Evolutionary conservation across 2,888 invertebrate species (phyloP), one percentile per base, ranked within the genome.

Genomic region (Lochmaea capreae): DNA sequence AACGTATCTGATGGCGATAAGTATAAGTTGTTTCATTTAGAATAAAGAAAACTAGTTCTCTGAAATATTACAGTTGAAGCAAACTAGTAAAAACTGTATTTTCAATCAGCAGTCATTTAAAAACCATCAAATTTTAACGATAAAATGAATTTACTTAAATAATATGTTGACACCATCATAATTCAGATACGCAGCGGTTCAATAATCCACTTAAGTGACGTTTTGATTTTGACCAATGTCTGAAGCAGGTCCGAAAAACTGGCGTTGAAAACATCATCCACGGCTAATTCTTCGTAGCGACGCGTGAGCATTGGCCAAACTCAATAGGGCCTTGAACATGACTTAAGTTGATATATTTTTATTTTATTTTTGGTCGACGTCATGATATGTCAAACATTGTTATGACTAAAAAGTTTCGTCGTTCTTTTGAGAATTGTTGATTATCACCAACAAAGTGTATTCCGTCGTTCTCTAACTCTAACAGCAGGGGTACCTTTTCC

Each of bases 241-340:
- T 70, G 22, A 57, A 57, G 58, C n/a, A 54, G 43, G 62, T 52
- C 59, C 71, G 65, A 75, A 69, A n/a, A 72, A 39, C 65, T 58
- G 12, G 54, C 63, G 65, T 57, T 65, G 43, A 26, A 71, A n/a
- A 43, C 39, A 16, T n/a, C 8, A 54, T 66, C 70, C 43, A 70
- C 16, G 59, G 57, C 67, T 52, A 49, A 26, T 61, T 77, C 69
- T 74, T 79, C 74, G 76, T 75, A 43, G 65, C 62, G n/a, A 26
- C n/a, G 11, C 42, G 42, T 65, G 67, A 72, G 71, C 54, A 54
- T 73, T 72, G 66, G 74, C 72, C 74, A 74, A 77, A 83, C 83
- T 80, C 84, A 83, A 83, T 84, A 85, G 85, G 85, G 85, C 85
- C 85, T 84, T 79, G 79, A 82, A 83, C 84, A 79, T 81, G 79